Evolutionary conservation across 1,140 invertebrate species (phyloP), one percentile per base, ranked within the genome.

Genomic region (Micrasema longulum): DNA sequence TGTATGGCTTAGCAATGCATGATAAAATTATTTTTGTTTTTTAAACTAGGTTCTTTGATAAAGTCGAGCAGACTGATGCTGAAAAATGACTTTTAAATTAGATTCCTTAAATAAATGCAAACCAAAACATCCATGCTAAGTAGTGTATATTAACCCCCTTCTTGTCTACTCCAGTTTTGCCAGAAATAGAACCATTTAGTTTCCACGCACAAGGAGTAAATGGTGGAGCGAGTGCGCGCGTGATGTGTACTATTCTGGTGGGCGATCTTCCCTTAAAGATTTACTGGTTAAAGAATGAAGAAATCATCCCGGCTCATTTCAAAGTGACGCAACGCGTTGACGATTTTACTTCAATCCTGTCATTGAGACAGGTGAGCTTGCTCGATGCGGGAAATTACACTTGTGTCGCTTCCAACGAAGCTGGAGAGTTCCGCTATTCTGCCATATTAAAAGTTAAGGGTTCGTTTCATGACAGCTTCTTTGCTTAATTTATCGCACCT

Each of bases 351-450:
- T 76, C 77, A 10, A 79, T 82, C 52, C 75, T 82, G 64, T 77
- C 79, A 2, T 71, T 82, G 22, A 74, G 74, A 53, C 77, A 73
- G 23, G 74, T 82, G 55, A 80, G 80, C 70, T 77, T 80, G 69
- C 55, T 72, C 35, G 77, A 82, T 71, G 52, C 88, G 77, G 92
- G 92, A 73, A 88, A 90, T 77, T 96, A 94, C 82, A 93, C 91
- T 57, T 96, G 94, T 82, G 88, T 90, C 72, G 91, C 90, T 74
- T 89, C 84, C 48, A 94, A 93, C 85, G 81, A 84, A 73, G 94
- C 93, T 64, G 92, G 92, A 76, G 89, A 81, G 74, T 88, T 87
- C 80, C 89, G 88, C 79, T 88, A 91, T 76, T 88, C 89, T 74
- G 86, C 91, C 71, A 84, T 86, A 74, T 85, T 91, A 77, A 83